Base-by-base conservation (phyloP, 2,888 invertebrate species). In the Oligia fasciuncula region DNA sequence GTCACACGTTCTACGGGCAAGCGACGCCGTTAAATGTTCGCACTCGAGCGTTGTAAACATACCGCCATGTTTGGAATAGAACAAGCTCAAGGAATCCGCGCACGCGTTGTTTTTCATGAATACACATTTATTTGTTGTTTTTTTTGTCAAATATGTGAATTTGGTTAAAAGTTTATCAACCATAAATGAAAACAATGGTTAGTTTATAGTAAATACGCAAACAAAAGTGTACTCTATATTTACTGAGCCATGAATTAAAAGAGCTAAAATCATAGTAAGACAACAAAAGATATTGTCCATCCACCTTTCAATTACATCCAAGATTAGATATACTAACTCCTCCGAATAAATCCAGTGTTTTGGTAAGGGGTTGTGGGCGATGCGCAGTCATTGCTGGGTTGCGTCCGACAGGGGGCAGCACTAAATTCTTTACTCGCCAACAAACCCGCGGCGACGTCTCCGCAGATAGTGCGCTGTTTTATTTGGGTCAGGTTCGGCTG, bases 341-440 rank as follows among this genome's bases (percentile, higher is more conserved):
- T 62, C 19, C 29, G 43, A 67, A 87, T 87, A 81, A 68, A 85
- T 81, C 77, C 73, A 81, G 77, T 85, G 70, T 87, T 84, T 73
- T n/a, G 69, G 70, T 71, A 72, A 23, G 40, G 40, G 60, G 63
- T 73, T 65, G 75, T 84, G 83, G 81, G 63, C 23, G 81, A 71
- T 75, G 88, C 86, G 81, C 83, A 90, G 87, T 77, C 14, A 74
- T 62, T 66, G 74, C 60, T 68, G 68, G 91, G 92, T 92, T 89
- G 87, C 79, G 78, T 88, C 84, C 85, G 93, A 93, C 93, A 93
- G 91, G 90, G 93, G 92, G 91, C 91, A 89, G 89, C 92, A 94
- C 90, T 94, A 93, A 94, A 93, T 94, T 94, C 93, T 93, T 94
- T 92, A 91, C 91, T 91, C 86, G 87, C 92, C 92, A 93, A 94